Evolutionary conservation across 2,888 invertebrate species (phyloP), one percentile per base, ranked within the genome.

Genomic region (Lomographa bimaculata): DNA sequence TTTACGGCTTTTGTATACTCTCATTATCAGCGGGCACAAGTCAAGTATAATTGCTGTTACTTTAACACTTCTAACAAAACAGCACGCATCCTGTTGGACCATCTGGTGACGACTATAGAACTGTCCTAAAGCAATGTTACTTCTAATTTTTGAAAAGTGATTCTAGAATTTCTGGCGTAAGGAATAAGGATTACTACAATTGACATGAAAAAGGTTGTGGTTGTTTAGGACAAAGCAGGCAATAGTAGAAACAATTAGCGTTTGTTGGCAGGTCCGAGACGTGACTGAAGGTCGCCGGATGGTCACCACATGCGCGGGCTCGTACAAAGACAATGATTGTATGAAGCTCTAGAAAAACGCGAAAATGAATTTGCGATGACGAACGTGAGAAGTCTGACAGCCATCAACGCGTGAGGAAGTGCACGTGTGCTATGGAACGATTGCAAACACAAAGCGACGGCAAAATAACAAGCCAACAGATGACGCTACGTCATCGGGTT

Each of bases 41-140:
- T 53, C 57, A 54, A 59, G 60, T 64, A 66, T 64, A 71, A 71
- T 64, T 54, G 60, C 62, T 55, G 60, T 72, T 64, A 65, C 64
- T 66, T 68, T 64, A 64, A 64, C 73, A 72, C 71, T 69, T 71
- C 54, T 54, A 61, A 68, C 64, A 61, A 64, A 65, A 70, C 67
- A 62, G 43, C 49, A 62, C 56, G 54, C 71, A 59, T 69, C 67
- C 69, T 70, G 70, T 63, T 50, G 65, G 66, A 75, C 73, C 76
- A 77, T 73, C 71, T 75, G 75, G 75, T 68, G 58, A 58, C 58
- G 46, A 60, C 61, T 45, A 2, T 14, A 2, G 14, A 14, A 3
- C 3, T 51, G 46, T 34, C 34, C 33, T 32, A 28, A 5, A 9
- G 12, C 32, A 20, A 38, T 34, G 21, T 43, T 45, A 29, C 5